Percentiles rank a stretch among this genome's conserved stretches.
phyloP scores from a whole-genome alignment of 2,113 vertebrate genomes.

The Oceanodroma tethys region DNA sequence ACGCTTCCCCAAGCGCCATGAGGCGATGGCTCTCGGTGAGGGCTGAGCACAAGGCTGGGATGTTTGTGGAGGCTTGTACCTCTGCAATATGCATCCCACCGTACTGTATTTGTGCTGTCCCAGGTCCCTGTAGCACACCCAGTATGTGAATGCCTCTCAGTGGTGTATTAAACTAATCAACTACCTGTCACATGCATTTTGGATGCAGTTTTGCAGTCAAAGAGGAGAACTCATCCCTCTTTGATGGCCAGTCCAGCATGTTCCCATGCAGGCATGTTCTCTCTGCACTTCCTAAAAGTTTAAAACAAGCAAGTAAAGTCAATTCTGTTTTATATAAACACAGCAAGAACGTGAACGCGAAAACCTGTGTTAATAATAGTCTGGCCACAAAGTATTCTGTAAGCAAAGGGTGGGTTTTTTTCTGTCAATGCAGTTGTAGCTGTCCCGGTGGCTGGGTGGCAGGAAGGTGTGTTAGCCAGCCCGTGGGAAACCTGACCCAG shows the following conservation, averaged over 20 bases:
- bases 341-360: background rate
- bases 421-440: background rate
- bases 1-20: fast-evolving
- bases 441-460: background rate
- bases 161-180: background rate
- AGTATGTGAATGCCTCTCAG: background rate
- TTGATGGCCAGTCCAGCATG: background rate
- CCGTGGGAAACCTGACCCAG: conserved; percentile 39
- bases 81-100: background rate
- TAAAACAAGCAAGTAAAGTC: background rate
- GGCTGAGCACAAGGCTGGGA: background rate
- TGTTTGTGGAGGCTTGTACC: background rate
- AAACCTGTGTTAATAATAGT: background rate
- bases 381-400: background rate
- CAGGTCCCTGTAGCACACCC: background rate
- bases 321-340: background rate
- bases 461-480: conserved; percentile 7
- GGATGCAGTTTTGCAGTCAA: background rate
- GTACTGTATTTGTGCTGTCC: background rate
- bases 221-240: background rate
- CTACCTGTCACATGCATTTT: background rate
- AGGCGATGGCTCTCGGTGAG: fast-evolving
- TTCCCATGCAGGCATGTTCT: background rate
- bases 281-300: background rate
- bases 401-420: background rate